These are phyloP conservation scores for Chelidonichthys spinosus DNA, from an alignment of 2,797 vertebrate genomes.

Conservation along the genomic window DNA sequence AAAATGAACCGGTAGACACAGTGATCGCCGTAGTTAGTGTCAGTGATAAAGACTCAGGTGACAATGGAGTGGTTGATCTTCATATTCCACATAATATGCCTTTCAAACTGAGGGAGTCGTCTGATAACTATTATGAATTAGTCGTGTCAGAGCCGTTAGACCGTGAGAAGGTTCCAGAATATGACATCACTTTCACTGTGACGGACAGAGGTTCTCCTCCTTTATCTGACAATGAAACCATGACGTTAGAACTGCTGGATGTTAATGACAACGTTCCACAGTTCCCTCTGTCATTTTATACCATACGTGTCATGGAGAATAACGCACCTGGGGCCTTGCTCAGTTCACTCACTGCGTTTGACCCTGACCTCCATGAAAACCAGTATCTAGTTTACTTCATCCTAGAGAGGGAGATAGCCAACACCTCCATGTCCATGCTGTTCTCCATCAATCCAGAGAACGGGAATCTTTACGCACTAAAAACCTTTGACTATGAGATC, in stretches of 20 bases:
- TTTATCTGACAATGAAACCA: conserved; percentile 67
- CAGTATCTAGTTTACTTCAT: conserved; percentile 79
- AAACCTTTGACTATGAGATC: conserved; percentile 77
- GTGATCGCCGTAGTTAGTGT: conserved; percentile 74
- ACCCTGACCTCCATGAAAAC: conserved; percentile 80
- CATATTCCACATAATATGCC: conserved; percentile 66
- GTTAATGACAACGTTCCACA: conserved; percentile 77
- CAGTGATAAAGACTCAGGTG: conserved; percentile 75
- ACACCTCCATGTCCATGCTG: conserved; percentile 75
- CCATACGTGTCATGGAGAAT: conserved; percentile 76
- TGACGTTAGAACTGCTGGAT: conserved; percentile 60
- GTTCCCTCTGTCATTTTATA: conserved; percentile 77
- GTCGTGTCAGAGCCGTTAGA: conserved; percentile 65
- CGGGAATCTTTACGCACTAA: conserved; percentile 74
- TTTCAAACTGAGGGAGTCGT: conserved; percentile 73
- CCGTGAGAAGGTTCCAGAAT: conserved; percentile 62
- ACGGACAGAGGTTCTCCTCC: conserved; percentile 64
- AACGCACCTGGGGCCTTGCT: conserved; percentile 77
- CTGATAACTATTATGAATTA: conserved; percentile 76
- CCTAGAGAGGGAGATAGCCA: conserved; percentile 71
- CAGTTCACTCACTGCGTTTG: conserved; percentile 70
- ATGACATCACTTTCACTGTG: conserved; percentile 66
- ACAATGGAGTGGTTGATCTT: conserved; percentile 78
- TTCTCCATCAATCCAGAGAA: conserved; percentile 79
- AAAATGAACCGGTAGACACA: conserved; percentile 38